Conservation (phyloP, 2,797 vertebrate species). For the Rhodeus uyekii region DNA sequence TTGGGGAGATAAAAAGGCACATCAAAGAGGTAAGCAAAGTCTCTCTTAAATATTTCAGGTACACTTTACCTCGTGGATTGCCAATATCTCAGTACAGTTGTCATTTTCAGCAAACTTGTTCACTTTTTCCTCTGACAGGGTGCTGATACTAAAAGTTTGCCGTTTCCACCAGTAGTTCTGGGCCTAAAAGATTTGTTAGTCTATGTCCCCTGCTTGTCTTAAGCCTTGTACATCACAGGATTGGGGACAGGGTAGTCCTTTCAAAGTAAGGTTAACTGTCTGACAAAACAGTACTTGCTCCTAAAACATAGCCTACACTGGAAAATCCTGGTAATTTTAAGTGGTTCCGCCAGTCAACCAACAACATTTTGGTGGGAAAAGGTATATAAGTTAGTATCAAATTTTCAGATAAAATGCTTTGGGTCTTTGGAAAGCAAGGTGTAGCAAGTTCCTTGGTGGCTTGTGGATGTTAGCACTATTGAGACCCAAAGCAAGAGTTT, state of each 20-base stretch:
- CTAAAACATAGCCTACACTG: background rate
- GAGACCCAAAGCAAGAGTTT: conserved; percentile 1
- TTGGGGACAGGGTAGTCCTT: background rate
- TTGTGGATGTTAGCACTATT: conserved; percentile 20
- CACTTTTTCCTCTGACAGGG: background rate
- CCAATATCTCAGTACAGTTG: background rate
- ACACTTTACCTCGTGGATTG: background rate
- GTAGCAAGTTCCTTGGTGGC: background rate
- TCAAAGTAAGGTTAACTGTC: background rate
- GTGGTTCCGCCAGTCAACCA: background rate
- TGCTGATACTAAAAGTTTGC: background rate
- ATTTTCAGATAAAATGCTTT: background rate
- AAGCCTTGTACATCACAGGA: background rate
- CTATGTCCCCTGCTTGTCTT: background rate
- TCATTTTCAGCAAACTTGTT: background rate
- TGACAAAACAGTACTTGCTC: background rate
- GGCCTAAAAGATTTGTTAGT: background rate
- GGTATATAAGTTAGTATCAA: background rate
- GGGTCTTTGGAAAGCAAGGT: background rate
- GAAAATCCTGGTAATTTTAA: background rate
- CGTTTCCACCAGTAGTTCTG: background rate
- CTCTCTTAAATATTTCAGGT: conserved; percentile 58
- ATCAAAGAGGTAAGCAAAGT: conserved; percentile 49
- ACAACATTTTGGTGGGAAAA: background rate
- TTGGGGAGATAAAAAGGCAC: conserved; percentile 41